These are phyloP conservation scores for Alligator mississippiensis DNA, from an alignment of 2,113 vertebrate species.

Conservation along the genomic window DNA sequence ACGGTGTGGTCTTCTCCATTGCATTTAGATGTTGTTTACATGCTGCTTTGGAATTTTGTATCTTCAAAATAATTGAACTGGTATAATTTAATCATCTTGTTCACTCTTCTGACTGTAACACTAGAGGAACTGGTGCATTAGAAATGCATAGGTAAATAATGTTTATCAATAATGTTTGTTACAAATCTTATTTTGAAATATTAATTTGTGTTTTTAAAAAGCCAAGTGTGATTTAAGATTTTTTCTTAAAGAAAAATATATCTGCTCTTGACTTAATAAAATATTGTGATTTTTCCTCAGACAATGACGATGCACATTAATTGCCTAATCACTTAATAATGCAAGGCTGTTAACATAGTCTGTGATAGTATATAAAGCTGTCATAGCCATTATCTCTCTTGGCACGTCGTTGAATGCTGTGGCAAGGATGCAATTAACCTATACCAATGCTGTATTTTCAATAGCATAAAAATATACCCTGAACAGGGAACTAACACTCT, in stretches of 20 bases:
- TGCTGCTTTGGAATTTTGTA: neutral
- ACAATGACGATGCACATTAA: neutral
- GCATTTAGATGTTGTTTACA: accelerated
- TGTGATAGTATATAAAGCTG: neutral
- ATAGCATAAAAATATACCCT: neutral
- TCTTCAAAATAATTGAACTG: neutral
- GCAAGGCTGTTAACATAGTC: neutral
- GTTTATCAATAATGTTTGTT: neutral
- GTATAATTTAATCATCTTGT: neutral
- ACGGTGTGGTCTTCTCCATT: neutral
- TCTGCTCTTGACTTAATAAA: neutral
- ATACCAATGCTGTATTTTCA: neutral
- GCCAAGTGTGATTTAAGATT: accelerated
- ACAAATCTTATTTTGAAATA: neutral
- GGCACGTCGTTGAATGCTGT: neutral
- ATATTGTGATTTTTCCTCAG: neutral
- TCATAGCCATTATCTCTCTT: neutral
- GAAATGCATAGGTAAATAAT: accelerated
- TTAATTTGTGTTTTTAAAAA: neutral
- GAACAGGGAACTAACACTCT: neutral
- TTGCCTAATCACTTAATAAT: neutral
- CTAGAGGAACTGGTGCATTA: accelerated
- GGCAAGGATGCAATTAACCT: neutral
- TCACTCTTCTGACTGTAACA: accelerated
- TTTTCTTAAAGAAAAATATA: neutral